Evolutionary conservation across 2,113 vertebrate species (phyloP), one percentile per base, ranked within the genome.

Genomic region (Dolichotis patagonum): DNA sequence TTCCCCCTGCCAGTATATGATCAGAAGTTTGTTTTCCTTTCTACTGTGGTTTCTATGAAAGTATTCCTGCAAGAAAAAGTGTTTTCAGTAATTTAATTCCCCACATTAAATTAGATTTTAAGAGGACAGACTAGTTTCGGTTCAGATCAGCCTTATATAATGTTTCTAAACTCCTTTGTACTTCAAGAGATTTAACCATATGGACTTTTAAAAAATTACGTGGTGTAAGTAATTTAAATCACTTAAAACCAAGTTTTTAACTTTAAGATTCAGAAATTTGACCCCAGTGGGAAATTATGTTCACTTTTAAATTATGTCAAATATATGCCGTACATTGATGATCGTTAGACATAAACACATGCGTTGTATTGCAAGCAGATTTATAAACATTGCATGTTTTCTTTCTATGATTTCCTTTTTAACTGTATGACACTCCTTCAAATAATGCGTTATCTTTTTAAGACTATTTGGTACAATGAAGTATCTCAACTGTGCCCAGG

Each of bases 91-190:
- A 96, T 97, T 96, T 90, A 93, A 92, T 92, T 97, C 95, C 67
- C 86, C 97, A 17, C 95, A 88, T 96, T 85, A 85, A 96, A 67
- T 85, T 97, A 14, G 63, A 90, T 98, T 98, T 98, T 82, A 81
- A 88, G 97, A 85, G 83, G 58, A 95, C 90, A 96, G 95, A 90
- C 52, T 96, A 58, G 46, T 90, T 98, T 97, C 92, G 6, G 97
- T 98, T 65, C 8, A 98, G 96, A 96, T 98, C 35, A 97, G 88
- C 97, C 90, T 98, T 98, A 97, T 32, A 96, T 94, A 97, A 97
- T 71, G 96, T 98, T 96, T 98, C 92, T 96, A 96, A 96, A 93
- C 63, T 90, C 83, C 88, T 97, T 97, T 97, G 96, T 97, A 96
- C 90, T 97, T 96, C 85, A 60, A 95, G 81, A 94, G 96, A 95